Evolutionary conservation across 2,113 vertebrate genomes (phyloP).

Genomic region (Tylochromis polylepis): DNA sequence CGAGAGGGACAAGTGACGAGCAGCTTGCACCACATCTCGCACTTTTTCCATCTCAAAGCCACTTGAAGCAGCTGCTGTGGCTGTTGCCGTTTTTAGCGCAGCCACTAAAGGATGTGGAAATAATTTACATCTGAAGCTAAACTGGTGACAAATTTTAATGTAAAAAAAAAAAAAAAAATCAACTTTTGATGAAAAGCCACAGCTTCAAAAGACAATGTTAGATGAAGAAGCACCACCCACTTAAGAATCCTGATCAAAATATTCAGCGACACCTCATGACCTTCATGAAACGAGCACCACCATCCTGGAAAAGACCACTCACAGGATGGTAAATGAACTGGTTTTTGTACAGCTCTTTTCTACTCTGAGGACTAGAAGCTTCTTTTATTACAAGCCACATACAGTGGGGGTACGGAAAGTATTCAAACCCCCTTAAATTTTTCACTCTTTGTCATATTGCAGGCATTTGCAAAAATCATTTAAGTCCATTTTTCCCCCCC

Average conservation of each 20-base stretch:
- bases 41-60: background rate
- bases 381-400: background rate
- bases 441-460: no score
- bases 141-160: background rate
- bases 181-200: rapidly evolving
- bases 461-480: no score
- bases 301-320: background rate
- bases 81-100: background rate
- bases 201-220: background rate
- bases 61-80: background rate
- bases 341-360: rapidly evolving
- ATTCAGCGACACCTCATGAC: background rate
- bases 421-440: no score
- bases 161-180: background rate
- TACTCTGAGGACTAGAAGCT: background rate
- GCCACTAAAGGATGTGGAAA: background rate
- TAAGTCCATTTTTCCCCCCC: no score
- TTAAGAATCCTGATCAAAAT: background rate
- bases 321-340: background rate
- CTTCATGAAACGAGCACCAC: background rate
- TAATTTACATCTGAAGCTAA: rapidly evolving
- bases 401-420: no score
- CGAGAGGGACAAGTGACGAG: background rate
- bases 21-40: background rate
- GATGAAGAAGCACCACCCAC: background rate